Base-by-base conservation (phyloP, 2,797 vertebrate species). In the Alcedo quadribrachys region DNA sequence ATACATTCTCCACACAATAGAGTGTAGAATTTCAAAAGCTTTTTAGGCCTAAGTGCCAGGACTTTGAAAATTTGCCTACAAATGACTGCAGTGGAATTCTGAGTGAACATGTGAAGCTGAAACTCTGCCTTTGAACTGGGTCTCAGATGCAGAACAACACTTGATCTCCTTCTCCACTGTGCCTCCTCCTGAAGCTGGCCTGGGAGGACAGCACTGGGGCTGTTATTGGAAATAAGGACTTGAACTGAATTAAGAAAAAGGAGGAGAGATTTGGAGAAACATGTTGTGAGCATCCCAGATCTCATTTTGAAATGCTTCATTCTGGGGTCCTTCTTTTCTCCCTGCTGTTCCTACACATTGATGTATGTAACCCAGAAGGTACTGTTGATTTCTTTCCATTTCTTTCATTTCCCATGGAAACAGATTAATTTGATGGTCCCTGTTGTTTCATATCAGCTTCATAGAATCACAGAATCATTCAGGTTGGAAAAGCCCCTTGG, bases 1-100 rank as follows among this genome's bases (percentile, higher is more conserved):
- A 92, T 60, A 81, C 58, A 86, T 53, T 85, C 87, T 63, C 80
- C 30, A 55, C 80, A 91, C 82, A 93, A 87, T 74, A 32, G 83
- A 84, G 77, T 81, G 82, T 60, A 93, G 67, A 50, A 83, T 91
- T 85, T 77, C 83, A 91, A 94, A 95, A 71, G 61, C 5, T 76
- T 87, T 93, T 57, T 19, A 28, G 45, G 85, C 58, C 69, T 55
- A 53, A 90, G 73, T 79, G 55, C 8, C 37, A 69, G 83, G 45
- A 69, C 91, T 93, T 93, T 94, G 94, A 96, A 94, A 84, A 93
- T 91, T 85, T 92, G 77, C 80, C 91, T 85, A 53, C 53, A 20
- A 94, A 85, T 79, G 60, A 8, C 27, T 73, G 85, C 62, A 75
- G 81, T 6, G 0, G 6, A 89, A 85, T 74, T 55, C 66, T 1